phyloP scores from a whole-genome alignment of 2,888 invertebrate species.

The Eledone cirrhosa region DNA sequence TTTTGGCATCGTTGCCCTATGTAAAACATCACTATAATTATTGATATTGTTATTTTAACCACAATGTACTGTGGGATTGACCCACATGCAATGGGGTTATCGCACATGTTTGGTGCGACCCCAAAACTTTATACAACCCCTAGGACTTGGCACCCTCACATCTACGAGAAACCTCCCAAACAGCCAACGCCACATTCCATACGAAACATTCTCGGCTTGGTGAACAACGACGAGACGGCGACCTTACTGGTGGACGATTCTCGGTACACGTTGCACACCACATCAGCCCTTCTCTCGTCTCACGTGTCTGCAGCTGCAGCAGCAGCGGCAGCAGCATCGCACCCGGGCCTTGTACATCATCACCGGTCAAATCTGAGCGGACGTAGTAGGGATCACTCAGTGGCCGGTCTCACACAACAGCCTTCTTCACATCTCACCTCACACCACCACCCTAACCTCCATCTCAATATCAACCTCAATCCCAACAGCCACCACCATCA shows the following conservation, averaged over 20 bases:
- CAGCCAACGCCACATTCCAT: slow-evolving; percentile 87
- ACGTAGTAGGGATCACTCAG: background rate
- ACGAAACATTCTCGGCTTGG: slow-evolving; percentile 82
- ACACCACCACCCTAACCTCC: background rate
- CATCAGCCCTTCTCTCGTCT: background rate
- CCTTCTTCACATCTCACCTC: background rate
- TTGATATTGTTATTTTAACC: background rate
- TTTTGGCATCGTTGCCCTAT: too few relatives aligned
- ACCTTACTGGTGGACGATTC: background rate
- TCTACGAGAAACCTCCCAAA: slow-evolving; percentile 83
- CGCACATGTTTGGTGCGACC: slow-evolving; percentile 24
- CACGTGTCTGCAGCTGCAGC: background rate
- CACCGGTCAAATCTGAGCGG: background rate
- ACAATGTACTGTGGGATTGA: slow-evolving; percentile 7
- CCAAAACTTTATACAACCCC: slow-evolving; percentile 46
- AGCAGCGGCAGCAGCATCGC: background rate
- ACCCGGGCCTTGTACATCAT: background rate
- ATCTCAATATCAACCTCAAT: background rate
- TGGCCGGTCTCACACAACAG: background rate
- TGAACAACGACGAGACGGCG: slow-evolving; percentile 3
- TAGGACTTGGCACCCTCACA: slow-evolving; percentile 85
- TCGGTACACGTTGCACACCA: background rate
- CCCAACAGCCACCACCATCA: slow-evolving; percentile 3
- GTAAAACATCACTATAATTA: background rate
- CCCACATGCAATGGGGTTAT: background rate